phyloP scores from a whole-genome alignment of 2,113 vertebrate genomes.

The Myanophis thanlyinensis region DNA sequence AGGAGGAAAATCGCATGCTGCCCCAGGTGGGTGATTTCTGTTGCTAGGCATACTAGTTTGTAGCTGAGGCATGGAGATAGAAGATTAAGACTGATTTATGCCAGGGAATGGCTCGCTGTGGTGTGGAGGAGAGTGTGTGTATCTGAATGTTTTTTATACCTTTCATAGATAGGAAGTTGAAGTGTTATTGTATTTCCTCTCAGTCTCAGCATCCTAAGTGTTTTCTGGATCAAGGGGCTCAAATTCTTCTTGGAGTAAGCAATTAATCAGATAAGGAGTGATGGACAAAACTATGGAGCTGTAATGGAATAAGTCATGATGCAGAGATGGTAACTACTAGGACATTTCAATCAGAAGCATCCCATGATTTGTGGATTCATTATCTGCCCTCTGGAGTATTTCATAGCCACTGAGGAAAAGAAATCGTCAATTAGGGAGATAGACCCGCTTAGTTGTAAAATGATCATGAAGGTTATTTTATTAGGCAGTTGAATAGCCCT shows the following conservation, averaged over 20 bases:
- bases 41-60: conserved; percentile 53
- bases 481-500: not conserved
- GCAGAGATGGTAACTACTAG: too few species aligned
- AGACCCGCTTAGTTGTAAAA: not conserved
- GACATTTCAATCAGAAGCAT: not conserved
- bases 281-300: not conserved
- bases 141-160: not conserved
- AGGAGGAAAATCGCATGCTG: conserved; percentile 81
- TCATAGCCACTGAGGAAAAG: not conserved
- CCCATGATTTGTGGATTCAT: not conserved
- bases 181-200: not conserved
- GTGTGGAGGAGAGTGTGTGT: not conserved
- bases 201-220: not conserved
- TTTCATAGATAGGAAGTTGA: not conserved
- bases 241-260: not conserved
- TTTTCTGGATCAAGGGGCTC: not conserved
- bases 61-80: conserved; percentile 56
- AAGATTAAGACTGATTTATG: not conserved
- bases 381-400: not conserved
- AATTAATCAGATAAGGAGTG: not conserved
- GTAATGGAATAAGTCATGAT: not conserved
- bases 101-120: not conserved
- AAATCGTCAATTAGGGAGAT: not conserved
- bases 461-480: not conserved
- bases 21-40: conserved; percentile 79